These are phyloP conservation scores for Drosophila hamatofila DNA, from an alignment of 2,888 invertebrate genomes.

Conservation along the genomic window DNA sequence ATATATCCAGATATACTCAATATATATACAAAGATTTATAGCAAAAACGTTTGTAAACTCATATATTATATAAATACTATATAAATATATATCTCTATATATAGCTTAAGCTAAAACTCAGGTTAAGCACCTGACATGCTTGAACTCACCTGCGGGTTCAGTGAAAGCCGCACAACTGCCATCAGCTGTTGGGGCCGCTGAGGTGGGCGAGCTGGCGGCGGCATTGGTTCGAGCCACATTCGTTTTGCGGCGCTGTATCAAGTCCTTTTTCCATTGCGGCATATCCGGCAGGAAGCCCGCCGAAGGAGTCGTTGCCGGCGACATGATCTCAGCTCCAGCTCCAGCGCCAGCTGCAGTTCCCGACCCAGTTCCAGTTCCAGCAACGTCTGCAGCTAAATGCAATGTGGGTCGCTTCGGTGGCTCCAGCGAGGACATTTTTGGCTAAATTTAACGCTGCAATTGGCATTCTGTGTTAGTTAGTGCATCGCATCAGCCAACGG, in stretches of 20 bases:
- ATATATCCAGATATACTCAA: neutral
- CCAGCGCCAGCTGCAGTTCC: slow-evolving; percentile 18
- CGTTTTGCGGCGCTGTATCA: slow-evolving; percentile 89
- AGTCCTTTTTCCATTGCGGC: slow-evolving; percentile 94
- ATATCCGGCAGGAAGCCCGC: slow-evolving; percentile 84
- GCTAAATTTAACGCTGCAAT: slow-evolving; percentile 62
- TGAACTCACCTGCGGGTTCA: slow-evolving; percentile 64
- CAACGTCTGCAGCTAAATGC: slow-evolving; percentile 40
- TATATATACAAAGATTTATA: neutral
- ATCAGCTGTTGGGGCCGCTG: slow-evolving; percentile 48
- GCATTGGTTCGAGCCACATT: slow-evolving; percentile 83
- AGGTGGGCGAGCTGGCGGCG: slow-evolving; percentile 49
- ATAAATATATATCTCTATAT: neutral
- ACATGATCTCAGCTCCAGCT: slow-evolving; percentile 30
- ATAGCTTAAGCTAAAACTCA: neutral
- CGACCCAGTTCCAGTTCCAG: slow-evolving; percentile 25
- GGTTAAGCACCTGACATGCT: slow-evolving; percentile 14
- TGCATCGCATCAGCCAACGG: slow-evolving; percentile 25
- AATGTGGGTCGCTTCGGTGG: slow-evolving; percentile 43
- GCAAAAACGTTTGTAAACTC: neutral
- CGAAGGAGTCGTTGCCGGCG: slow-evolving; percentile 47
- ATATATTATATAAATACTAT: neutral
- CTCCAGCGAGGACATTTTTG: slow-evolving; percentile 57
- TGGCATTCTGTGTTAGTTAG: slow-evolving; percentile 58
- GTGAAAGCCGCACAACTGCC: slow-evolving; percentile 57